Evolutionary conservation across 1,140 invertebrate species (phyloP), one percentile per base, ranked within the genome.

Genomic region (Tetramorium simillimum): DNA sequence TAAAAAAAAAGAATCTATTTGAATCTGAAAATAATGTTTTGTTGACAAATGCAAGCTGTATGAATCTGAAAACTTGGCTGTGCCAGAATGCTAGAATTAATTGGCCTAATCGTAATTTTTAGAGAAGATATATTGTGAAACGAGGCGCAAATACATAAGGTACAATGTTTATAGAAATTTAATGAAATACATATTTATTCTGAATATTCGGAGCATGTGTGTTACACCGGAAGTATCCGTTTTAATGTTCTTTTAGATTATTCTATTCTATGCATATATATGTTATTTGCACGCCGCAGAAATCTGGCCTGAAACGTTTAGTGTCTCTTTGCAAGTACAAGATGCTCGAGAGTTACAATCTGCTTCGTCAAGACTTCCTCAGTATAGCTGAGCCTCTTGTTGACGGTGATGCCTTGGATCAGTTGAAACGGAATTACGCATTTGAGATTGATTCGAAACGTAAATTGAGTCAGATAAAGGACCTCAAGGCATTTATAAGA

Each of bases 361-460:
- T 10, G 28, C 49, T 90, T 12, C 21, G 63, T 60, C 49, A 62
- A 33, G 78, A 88, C 0, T 88, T 91, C 10, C 10, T 91, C 33
- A 80, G 7, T 7, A 7, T 10, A 63, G 60, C 77, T 21, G 58
- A 77, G 14, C 1, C 10, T n/a, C 0, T 2, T 5, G 7, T 91
- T 14, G 10, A 77, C 28, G 12, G n/a, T n/a, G 33, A 67, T 33
- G 9, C n/a, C 12, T 73, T 94, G 0, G 33, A 89, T 2, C 28
- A 73, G 0, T 65, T 94, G 16, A 94, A 94, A 86, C 10, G 49
- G 5, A 21, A 86, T 65, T 94, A 92, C 69, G 28, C 53, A 16
- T 10, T 73, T 65, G 12, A 63, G 7, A 93, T 95, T 51, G 69
- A 92, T 67, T 94, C 93, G 14, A 86, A 65, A 46, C 90, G 94